phyloP scores from a whole-genome alignment of 1,140 invertebrate genomes.

The Neotoxoptera formosana region DNA sequence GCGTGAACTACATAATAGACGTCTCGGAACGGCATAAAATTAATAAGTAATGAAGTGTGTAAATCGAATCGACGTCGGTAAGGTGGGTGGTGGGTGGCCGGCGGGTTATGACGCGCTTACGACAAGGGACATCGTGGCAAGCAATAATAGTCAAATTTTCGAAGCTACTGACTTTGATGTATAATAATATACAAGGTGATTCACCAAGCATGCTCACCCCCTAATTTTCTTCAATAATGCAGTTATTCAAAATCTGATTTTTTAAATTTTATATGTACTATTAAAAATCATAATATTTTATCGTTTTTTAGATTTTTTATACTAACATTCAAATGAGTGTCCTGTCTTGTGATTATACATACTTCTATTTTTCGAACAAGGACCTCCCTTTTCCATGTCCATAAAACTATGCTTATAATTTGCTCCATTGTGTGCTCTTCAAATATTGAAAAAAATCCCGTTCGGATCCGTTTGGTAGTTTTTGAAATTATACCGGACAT shows the following conservation, averaged over 20 bases:
- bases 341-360: no score
- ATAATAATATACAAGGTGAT: conserved; percentile 1
- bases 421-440: no score
- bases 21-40: background rate
- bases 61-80: background rate
- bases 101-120: background rate
- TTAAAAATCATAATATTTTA: background rate
- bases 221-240: background rate
- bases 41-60: background rate
- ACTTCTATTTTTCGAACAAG: no score
- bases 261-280: background rate
- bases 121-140: background rate
- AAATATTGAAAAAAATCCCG: no score
- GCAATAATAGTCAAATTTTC: background rate
- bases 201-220: background rate
- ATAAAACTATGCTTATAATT: no score
- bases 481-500: background rate
- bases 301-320: background rate
- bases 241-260: background rate
- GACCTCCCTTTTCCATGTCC: no score
- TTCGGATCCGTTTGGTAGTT: background rate
- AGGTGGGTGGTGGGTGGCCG: background rate
- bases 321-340: no score
- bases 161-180: background rate
- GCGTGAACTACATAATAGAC: background rate